Conservation (phyloP, 2,888 invertebrate species). For the Drosophila parthenogenetica region DNA sequence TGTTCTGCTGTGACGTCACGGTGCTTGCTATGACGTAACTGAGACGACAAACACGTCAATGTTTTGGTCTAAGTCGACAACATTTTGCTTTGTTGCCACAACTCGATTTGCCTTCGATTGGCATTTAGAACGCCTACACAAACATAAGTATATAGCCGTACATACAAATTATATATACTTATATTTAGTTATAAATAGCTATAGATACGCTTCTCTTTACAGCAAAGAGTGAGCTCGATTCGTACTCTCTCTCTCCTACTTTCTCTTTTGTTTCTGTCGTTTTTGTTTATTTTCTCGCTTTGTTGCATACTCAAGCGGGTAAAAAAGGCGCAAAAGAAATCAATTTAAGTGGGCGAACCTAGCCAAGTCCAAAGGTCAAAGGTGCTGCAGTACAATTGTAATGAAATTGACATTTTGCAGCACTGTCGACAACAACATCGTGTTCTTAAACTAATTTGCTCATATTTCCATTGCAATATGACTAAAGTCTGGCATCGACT, state of each 20-base stretch:
- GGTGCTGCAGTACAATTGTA: conserved; percentile 49
- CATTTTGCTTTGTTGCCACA: conserved; percentile 17
- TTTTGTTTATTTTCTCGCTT: conserved; percentile 40
- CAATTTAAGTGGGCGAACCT: conserved; percentile 47
- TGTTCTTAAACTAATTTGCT: conserved; percentile 28
- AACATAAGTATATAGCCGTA: conserved; percentile 1
- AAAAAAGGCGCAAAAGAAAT: conserved; percentile 41
- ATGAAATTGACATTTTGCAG: conserved; percentile 61
- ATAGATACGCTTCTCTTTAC: background rate
- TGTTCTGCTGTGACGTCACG: conserved; percentile 56
- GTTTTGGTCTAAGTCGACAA: conserved; percentile 14
- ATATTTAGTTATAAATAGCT: conserved; percentile 44
- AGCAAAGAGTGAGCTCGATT: no score
- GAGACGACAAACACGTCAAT: conserved; percentile 2
- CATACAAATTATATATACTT: background rate
- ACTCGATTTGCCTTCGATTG: conserved; percentile 44
- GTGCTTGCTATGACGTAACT: conserved; percentile 33
- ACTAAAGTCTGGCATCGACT: background rate
- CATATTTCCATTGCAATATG: conserved; percentile 20
- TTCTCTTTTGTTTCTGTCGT: conserved; percentile 10
- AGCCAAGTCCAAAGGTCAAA: conserved; percentile 56
- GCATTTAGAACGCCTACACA: conserved; percentile 49
- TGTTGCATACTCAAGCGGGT: conserved; percentile 55
- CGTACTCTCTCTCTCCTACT: background rate
- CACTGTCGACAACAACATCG: conserved; percentile 8